Evolutionary conservation across 2,888 invertebrate species (phyloP), one percentile per base, ranked within the genome.

Genomic region (Leptinotarsa juncta): DNA sequence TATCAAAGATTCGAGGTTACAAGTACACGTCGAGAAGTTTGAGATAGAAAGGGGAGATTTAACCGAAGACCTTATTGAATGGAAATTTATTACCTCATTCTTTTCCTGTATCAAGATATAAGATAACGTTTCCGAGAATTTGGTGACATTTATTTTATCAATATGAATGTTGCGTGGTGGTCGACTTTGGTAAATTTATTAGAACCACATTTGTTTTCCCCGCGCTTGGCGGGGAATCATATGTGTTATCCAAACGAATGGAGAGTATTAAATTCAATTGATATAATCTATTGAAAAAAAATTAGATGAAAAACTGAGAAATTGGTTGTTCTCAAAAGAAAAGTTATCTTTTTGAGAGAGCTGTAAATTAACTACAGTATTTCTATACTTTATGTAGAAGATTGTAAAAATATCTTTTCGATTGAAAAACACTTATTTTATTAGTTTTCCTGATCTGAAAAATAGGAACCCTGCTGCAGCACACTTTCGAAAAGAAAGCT

Each of bases 1-100:
- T 67, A 70, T 74, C 74, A 70, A 60, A 70, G 57, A 53, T 42
- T 55, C 48, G 65, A 62, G 62, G 62, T 62, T 62, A 62, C 62
- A 42, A 62, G 62, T 62, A 62, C 62, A 62, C 62, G 62, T 62
- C 62, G 62, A 26, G 42, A 62, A 62, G 32, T 32, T 62, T 42
- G 62, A 62, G 62, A 62, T 62, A 10, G 60, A 69, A 57, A 60
- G 26, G 69, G 42, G 69, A 69, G 69, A 69, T 57, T 57, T 49
- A 57, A 20, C 55, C 18, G 57, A 16, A 48, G 69, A 57, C 69
- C 69, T 69, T 69, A 69, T 69, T 69, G 69, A 69, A 69, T 69
- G 69, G 69, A 69, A 69, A 69, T 69, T 69, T 69, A 69, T 69
- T 69, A 69, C 57, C 69, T 57, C 69, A 69, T 69, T 69, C 48